Base-by-base conservation (phyloP, 1,140 invertebrate genomes). In the Matsumurasca onukii region DNA sequence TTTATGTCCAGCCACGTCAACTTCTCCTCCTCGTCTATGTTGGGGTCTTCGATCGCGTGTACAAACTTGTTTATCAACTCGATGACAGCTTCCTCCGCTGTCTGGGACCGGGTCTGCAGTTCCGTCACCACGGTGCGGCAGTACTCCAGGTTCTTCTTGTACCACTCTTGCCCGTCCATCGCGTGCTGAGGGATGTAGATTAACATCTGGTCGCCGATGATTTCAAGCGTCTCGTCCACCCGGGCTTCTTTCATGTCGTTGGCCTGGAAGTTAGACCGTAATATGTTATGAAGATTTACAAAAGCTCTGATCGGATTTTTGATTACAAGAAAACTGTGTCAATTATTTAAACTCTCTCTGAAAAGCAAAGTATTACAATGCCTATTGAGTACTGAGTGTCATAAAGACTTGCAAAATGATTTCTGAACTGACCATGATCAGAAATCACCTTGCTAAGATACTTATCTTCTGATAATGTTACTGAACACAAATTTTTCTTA, bases 171-270 rank as follows among this genome's bases (percentile, higher is more conserved):
- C 0, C 89, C 86, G 62, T 82, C 82, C 68, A 90, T 83, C 0
- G 92, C 85, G 68, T 86, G 77, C 31, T 85, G 78, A 0, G 87
- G 85, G 22, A 93, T 77, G 75, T 88, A 85, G 20, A 92, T 84
- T 20, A 94, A 79, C 48, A 82, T 78, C 0, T 84, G 89, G 45
- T 83, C 80, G 0, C 84, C 78, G 74, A 94, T 89, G 0, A 84
- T 85, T 30, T 85, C 80, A 22, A 93, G 80, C 27, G 89, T 84
- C 59, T 86, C 86, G 73, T 92, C 88, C 29, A 93, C 86, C 71
- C 89, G 84, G 59, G 89, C 86, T 77, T 90, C 88, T 73, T 90
- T 90, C 72, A 93, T 87, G 72, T 94, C 90, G 51, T 85, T 83
- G 0, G 91, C 83, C 80, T 86, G 70, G 29, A 74, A 39, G 17